Percentiles rank a stretch among this genome's conserved stretches.
Conservation (phyloP, 2,888 invertebrate species). For the Cephus pygmeus region DNA sequence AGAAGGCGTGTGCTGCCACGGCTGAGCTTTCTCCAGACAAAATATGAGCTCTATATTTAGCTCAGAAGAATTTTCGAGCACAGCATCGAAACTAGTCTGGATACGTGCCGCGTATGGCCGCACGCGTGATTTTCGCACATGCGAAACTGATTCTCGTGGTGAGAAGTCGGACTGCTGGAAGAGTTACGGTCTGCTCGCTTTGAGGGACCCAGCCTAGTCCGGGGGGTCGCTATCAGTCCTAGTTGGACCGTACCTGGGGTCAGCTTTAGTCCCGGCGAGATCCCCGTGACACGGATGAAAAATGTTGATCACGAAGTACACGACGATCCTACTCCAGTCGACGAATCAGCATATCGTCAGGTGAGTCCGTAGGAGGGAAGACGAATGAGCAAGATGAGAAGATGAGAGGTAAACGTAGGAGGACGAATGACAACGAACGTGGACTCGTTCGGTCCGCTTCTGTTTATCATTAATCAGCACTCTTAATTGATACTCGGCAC, state of each 20-base stretch:
- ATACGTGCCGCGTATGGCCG: background rate
- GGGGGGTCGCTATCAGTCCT: background rate
- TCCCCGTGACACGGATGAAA: slow-evolving; percentile 31
- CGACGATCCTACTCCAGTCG: slow-evolving; percentile 76
- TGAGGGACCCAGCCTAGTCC: background rate
- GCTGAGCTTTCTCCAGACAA: slow-evolving; percentile 21
- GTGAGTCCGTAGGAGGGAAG: slow-evolving; percentile 37
- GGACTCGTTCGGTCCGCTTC: background rate
- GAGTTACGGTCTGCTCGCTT: background rate
- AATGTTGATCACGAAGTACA: slow-evolving; percentile 80
- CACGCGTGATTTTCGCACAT: slow-evolving; percentile 40
- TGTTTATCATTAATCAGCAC: slow-evolving; percentile 22
- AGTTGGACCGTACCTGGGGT: background rate
- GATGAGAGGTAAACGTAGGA: background rate
- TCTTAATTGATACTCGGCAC: slow-evolving; percentile 25
- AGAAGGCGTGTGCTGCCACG: background rate
- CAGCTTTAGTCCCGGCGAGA: background rate
- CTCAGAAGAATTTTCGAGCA: slow-evolving; percentile 49
- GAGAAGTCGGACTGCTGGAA: background rate
- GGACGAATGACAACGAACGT: background rate
- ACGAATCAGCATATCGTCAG: slow-evolving; percentile 65
- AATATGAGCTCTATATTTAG: slow-evolving; percentile 59
- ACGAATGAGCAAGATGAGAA: background rate
- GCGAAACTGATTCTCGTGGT: slow-evolving; percentile 9
- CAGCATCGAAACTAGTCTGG: background rate